Base-by-base conservation (phyloP, 2,797 vertebrate species). In the Cryptoblepharus egeriae region DNA sequence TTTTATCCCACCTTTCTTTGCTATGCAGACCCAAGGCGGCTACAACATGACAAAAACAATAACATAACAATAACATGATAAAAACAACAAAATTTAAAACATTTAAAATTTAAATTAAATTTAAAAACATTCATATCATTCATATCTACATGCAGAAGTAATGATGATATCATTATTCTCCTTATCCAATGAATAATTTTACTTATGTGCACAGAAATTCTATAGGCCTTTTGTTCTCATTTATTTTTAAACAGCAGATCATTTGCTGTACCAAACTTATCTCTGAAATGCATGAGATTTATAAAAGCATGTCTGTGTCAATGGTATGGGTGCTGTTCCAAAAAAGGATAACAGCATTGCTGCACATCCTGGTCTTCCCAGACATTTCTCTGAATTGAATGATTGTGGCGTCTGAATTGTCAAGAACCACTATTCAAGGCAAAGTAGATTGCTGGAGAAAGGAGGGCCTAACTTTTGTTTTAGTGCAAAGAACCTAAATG, bases 291-390 rank as follows among this genome's bases (percentile, higher is more conserved):
- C 11, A 18, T 15, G 30, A 32, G 42, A 63, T 22, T 64, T 71
- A 60, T 61, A 80, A 79, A 57, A 61, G n/a, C 26, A 80, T 80
- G 10, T 49, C 55, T 80, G 55, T 71, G 24, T 45, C n/a, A 71
- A 61, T 71, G 22, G 2, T 71, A 13, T 30, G 6, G 4, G 57
- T 49, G 8, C 0, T 71, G 57, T 71, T 61, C 49, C 16, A 49
- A 16, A 45, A 49, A 68, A 70, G 42, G 35, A 32, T 55, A n/a
- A 20, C 35, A 60, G n/a, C 16, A 60, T 12, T 39, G 20, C 39
- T 70, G 3, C 35, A 20, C 2, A 15, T n/a, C 35, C 28, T 75
- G 52, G 61, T 30, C 67, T 70, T 82, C 57, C 39, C 67, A 82
- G 42, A 5, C 6, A 75, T 39, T 70, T 63, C 11, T 80, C 42